Evolutionary conservation across 2,113 vertebrate genomes (phyloP).

Genomic region (Motacilla tschutschensis): DNA sequence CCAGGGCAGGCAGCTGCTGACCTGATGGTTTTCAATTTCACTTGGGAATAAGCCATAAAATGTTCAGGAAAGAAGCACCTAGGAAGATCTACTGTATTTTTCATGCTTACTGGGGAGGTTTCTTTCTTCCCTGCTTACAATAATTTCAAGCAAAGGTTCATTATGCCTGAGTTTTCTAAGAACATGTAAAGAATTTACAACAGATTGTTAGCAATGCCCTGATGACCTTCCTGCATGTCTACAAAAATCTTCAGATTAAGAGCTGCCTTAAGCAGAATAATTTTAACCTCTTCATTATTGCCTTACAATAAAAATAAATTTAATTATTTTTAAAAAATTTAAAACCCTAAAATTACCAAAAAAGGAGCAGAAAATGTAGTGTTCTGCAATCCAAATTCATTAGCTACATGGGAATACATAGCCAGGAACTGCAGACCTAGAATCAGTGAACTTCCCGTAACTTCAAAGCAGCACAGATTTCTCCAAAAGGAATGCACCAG

Average conservation of each 20-base stretch:
- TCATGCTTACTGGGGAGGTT: not conserved
- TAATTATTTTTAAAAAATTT: too few species aligned
- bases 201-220: not conserved
- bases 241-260: not conserved
- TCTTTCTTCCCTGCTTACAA: not conserved
- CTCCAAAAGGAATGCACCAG: not conserved
- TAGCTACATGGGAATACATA: not conserved
- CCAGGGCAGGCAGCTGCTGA: not conserved
- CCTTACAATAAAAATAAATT: not conserved
- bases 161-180: not conserved
- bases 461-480: not conserved
- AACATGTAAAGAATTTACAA: not conserved
- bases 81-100: not conserved
- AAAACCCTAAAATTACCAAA: not conserved
- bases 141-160: not conserved
- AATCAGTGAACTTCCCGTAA: not conserved
- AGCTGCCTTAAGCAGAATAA: not conserved
- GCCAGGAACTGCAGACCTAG: not conserved
- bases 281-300: not conserved
- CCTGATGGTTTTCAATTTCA: not conserved
- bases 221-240: not conserved
- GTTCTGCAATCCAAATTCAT: not conserved
- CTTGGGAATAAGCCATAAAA: not conserved
- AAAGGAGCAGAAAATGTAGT: rapidly evolving
- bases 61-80: not conserved